phyloP scores from a whole-genome alignment of 2,113 vertebrate genomes.

The Scalopus aquaticus region DNA sequence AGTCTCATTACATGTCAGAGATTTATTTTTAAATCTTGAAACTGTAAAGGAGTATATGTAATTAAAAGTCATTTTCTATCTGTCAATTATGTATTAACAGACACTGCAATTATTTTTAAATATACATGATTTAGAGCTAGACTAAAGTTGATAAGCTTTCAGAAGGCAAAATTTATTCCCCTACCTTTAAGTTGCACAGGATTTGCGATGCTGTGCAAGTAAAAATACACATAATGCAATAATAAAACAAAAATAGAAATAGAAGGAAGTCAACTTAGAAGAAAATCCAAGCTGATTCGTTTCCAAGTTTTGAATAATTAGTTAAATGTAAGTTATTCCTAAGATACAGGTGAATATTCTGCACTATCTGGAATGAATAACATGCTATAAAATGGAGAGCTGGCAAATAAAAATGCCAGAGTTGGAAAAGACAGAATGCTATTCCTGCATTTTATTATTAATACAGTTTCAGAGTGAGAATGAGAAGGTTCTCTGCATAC shows the following conservation, averaged over 20 bases:
- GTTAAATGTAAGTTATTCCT: neutral
- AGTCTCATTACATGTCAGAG: neutral
- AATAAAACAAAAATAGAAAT: neutral
- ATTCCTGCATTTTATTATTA: neutral
- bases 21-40: neutral
- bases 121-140: neutral
- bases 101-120: neutral
- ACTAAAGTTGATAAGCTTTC: neutral
- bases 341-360: neutral
- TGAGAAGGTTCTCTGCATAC: neutral
- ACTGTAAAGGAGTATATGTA: neutral
- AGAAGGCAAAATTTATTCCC: neutral
- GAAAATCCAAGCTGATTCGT: neutral
- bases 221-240: neutral
- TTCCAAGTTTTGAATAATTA: neutral
- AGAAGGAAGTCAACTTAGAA: neutral
- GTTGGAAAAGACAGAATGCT: neutral
- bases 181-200: neutral
- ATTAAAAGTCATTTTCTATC: neutral
- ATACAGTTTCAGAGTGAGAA: neutral
- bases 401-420: neutral
- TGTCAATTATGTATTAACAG: neutral
- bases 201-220: neutral
- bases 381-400: neutral
- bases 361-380: neutral